Evolutionary conservation across 2,797 vertebrate species (phyloP).

Genomic region (Hapalemur alaotrensis): DNA sequence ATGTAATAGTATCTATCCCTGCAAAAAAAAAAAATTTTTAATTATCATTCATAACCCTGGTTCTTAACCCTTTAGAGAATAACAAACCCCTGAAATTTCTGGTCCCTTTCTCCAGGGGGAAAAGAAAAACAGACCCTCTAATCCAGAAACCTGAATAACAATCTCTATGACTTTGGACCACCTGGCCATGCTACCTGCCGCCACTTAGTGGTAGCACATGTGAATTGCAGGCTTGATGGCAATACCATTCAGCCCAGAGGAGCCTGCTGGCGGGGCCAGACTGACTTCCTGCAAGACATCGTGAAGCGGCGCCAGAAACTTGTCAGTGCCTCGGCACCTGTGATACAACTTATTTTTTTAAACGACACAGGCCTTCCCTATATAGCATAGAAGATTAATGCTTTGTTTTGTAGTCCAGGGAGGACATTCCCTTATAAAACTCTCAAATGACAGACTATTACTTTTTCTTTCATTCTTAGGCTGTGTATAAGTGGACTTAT

Average conservation of each 20-base stretch:
- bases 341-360: background rate
- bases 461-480: background rate
- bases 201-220: background rate
- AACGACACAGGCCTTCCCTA: background rate
- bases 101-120: background rate
- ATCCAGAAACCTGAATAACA: background rate
- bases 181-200: background rate
- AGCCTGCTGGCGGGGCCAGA: background rate
- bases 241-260: accelerated
- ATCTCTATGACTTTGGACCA: too few relatives aligned
- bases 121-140: background rate
- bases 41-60: background rate
- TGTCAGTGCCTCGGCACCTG: background rate
- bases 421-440: background rate
- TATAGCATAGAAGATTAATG: background rate
- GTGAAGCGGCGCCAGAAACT: background rate
- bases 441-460: background rate
- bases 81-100: background rate
- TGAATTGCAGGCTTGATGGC: slow-evolving; percentile 45
- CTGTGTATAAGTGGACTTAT: background rate
- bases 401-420: background rate
- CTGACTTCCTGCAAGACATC: background rate
- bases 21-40: background rate
- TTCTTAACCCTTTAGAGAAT: background rate
- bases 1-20: background rate